Evolutionary conservation across 2,113 vertebrate species (phyloP), one percentile per base, ranked within the genome.

Genomic region (Syngnathus floridae): DNA sequence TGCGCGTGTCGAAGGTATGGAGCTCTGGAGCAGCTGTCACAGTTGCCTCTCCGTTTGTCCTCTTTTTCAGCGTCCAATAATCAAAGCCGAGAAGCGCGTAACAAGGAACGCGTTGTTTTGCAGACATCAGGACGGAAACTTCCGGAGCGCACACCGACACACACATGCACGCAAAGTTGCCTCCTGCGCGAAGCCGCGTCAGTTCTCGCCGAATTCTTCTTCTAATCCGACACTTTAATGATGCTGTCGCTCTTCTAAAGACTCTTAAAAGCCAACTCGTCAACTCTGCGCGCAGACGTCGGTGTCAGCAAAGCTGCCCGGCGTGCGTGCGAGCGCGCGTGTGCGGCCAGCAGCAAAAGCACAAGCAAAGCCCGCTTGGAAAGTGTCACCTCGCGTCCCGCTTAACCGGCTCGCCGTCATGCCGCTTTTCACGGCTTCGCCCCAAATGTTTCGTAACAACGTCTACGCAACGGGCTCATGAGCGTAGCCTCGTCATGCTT

Each of bases 11-110:
- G 17, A 67, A 54, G 17, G 19, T 36, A 38, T 65, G 75, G 72
- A 78, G 74, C 71, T 73, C 21, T 49, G 76, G 71, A 74, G 37
- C 46, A 64, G 19, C 21, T 61, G 7, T 13, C n/a, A 12, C 4
- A 37, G 17, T 41, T 41, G 38, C n/a, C 58, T 61, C 14, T 60
- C 36, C 31, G 4, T 57, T 36, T 35, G 54, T 36, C 31, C 54
- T 56, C 54, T 56, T 26, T 56, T 56, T 36, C 6, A 19, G n/a
- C 37, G 4, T 38, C 19, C 11, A 11, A 40, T 19, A 21, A 31
- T 31, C 22, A 14, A n/a, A 26, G 21, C 5, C 31, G 72, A 73
- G 49, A 62, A 1, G 62, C 66, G 66, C 21, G 19, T 48, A 48
- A 66, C 69, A 64, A 66, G 70, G 67, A 62, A 51, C 14, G 7